These are phyloP conservation scores for Xiphophorus couchianus DNA, from an alignment of 2,113 vertebrate species.

Conservation along the genomic window DNA sequence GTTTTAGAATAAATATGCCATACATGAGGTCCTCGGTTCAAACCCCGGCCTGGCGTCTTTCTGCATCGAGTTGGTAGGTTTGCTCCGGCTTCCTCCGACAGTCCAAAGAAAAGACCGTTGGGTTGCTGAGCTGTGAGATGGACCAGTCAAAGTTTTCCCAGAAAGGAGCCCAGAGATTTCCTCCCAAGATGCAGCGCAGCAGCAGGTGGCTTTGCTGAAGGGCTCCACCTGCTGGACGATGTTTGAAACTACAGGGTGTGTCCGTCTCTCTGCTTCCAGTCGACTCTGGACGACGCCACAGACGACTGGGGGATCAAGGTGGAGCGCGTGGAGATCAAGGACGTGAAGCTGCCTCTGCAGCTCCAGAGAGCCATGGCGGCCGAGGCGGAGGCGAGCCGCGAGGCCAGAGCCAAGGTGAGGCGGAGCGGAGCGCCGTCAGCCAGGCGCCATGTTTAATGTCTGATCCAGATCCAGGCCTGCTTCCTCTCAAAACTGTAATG, in stretches of 20 bases:
- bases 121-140: too few relatives aligned
- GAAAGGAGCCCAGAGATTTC: neutral
- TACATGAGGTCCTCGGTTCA: too few relatives aligned
- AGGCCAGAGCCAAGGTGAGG: conserved; percentile 93
- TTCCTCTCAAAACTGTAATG: neutral
- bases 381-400: conserved; percentile 91
- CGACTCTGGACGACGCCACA: conserved; percentile 89
- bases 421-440: neutral
- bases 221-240: conserved; percentile 49
- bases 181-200: too few relatives aligned
- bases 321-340: conserved; percentile 97
- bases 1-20: too few relatives aligned
- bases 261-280: conserved; percentile 65
- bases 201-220: too few relatives aligned
- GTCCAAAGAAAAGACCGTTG: too few relatives aligned
- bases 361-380: conserved; percentile 98
- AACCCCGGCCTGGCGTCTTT: too few relatives aligned
- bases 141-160: too few relatives aligned
- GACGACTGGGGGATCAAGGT: conserved; percentile 97
- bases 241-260: neutral
- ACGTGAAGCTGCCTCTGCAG: conserved; percentile 92
- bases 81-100: too few relatives aligned
- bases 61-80: too few relatives aligned
- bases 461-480: neutral
- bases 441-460: neutral